Base-by-base conservation (phyloP, 2,888 invertebrate species). In the Hyppa rectilinea region DNA sequence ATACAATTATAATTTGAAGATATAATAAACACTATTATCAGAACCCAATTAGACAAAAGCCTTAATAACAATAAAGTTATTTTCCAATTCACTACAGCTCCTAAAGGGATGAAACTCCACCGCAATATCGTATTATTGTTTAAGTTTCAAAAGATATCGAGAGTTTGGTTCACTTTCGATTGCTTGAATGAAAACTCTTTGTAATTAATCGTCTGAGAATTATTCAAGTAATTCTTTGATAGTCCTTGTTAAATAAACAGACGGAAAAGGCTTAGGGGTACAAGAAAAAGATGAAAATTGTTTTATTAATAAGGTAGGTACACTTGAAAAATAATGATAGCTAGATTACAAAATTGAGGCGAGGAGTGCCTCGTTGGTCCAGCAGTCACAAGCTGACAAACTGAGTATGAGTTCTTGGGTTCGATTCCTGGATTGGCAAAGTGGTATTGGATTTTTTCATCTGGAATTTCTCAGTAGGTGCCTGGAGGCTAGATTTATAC, bases 61-160 rank as follows among this genome's bases (percentile, higher is more conserved):
- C 2, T 55, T 26, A 29, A 12, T 14, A 40, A 58, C 50, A 40
- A 63, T 9, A 49, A 50, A 63, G n/a, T 73, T 10, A 31, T 31
- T 49, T 66, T 38, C 23, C 12, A 7, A 55, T 38, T 58, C 12
- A 23, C 12, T 40, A 31, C 29, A 36, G 6, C 43, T 43, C 17
- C n/a, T n/a, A 14, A 43, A 59, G 47, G 43, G 12, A 26, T 40
- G 26, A 20, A 64, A 59, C 34, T 74, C 20, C n/a, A 47, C n/a
- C 40, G 5, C 34, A 59, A 64, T 73, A 53, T 17, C 5, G 2
- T 65, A 2, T 36, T 40, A 73, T 49, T 73, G 47, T 58, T 73
- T 59, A 29, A 40, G 75, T 65, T 55, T 14, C 23, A 17, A 52
- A 71, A 34, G 49, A 62, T 49, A 59, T 43, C 23, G 4, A 63